Evolutionary conservation across 2,113 vertebrate species (phyloP).

Genomic region (Theropithecus gelada): DNA sequence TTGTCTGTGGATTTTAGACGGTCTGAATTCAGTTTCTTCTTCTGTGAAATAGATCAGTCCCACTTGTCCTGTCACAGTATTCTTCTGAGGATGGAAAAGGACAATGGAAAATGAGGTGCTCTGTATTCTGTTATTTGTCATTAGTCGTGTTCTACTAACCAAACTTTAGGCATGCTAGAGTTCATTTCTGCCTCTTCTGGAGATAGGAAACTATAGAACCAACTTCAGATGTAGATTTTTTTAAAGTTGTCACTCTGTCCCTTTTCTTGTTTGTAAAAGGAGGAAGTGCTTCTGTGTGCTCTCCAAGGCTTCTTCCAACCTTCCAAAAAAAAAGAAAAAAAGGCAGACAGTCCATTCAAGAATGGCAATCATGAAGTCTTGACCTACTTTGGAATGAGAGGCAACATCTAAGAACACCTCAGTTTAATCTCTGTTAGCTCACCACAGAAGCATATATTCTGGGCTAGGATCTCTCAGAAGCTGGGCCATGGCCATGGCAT

Average conservation of each 20-base stretch:
- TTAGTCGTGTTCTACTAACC: neutral
- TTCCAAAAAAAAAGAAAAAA: neutral
- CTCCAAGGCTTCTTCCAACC: neutral
- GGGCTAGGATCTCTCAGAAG: neutral
- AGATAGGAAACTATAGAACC: neutral
- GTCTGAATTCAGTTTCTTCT: neutral
- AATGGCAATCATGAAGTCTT: neutral
- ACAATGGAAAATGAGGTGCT: neutral
- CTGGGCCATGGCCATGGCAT: neutral
- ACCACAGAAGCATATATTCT: neutral
- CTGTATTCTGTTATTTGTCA: neutral
- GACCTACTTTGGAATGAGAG: constrained; percentile 10
- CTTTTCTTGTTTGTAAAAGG: neutral
- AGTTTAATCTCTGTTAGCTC: neutral
- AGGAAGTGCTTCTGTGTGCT: neutral
- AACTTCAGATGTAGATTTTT: neutral
- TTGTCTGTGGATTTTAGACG: neutral
- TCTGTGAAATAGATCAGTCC: neutral
- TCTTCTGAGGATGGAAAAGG: neutral
- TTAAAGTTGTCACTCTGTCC: neutral
- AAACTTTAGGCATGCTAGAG: neutral
- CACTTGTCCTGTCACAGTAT: neutral
- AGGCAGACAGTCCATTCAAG: neutral
- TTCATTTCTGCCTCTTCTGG: neutral
- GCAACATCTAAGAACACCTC: neutral